Conservation (phyloP, 2,888 invertebrate genomes). For the Xanthorhoe spadicearia region DNA sequence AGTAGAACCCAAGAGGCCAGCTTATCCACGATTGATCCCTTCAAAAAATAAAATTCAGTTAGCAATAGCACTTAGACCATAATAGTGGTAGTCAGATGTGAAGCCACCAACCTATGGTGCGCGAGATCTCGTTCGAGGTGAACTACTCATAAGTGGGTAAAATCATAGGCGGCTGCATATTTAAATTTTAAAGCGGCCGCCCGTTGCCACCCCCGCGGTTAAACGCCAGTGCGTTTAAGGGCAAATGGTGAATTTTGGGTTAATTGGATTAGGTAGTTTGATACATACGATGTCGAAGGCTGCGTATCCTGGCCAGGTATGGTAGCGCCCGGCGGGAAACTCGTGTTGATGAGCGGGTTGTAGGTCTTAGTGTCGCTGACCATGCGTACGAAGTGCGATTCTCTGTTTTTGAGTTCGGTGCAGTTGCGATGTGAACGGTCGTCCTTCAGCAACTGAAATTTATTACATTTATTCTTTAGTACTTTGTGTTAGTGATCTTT, state of each 20-base stretch:
- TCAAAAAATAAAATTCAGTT: background rate
- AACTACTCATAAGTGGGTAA: no score
- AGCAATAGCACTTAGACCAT: no score
- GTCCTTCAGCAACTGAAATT: slow-evolving; percentile 88
- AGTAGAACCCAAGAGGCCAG: slow-evolving; percentile 95
- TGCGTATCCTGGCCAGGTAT: slow-evolving; percentile 54
- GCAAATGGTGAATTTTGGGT: no score
- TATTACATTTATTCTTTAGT: background rate
- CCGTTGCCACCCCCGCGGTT: no score
- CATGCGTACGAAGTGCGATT: slow-evolving; percentile 98
- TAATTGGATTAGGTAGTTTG: no score
- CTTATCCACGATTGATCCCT: slow-evolving; percentile 94
- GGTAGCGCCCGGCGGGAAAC: slow-evolving; percentile 86
- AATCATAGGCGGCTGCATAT: no score
- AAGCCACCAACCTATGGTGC: no score
- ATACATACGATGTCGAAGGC: slow-evolving; percentile 67
- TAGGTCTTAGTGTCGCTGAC: slow-evolving; percentile 98
- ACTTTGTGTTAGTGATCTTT: no score
- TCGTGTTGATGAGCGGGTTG: slow-evolving; percentile 94
- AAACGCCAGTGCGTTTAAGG: no score
- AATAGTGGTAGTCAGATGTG: no score
- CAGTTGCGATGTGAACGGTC: slow-evolving; percentile 90
- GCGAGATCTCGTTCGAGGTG: no score
- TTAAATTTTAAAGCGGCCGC: no score
- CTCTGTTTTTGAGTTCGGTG: slow-evolving; percentile 94